phyloP scores from a whole-genome alignment of 2,113 vertebrate species.

The Elephas maximus region DNA sequence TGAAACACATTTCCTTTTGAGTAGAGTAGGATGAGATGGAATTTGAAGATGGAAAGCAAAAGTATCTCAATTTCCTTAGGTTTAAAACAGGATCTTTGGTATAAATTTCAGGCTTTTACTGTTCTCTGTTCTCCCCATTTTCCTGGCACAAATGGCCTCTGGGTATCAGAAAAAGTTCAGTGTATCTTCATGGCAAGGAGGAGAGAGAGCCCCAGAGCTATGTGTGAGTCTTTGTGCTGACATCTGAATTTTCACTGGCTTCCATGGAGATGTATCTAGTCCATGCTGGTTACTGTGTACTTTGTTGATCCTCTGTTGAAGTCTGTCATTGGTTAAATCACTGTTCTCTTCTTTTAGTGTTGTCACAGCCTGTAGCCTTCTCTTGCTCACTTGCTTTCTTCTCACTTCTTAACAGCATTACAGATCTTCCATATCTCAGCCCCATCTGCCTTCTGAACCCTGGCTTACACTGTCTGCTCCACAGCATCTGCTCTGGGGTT shows the following conservation, averaged over 20 bases:
- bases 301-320: background rate
- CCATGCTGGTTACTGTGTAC: background rate
- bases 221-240: background rate
- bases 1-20: background rate
- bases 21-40: background rate
- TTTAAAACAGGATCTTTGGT: constrained; percentile 36
- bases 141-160: background rate
- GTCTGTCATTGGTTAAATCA: background rate
- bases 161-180: background rate
- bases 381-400: constrained; percentile 52
- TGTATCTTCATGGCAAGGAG: background rate
- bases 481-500: background rate
- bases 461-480: background rate
- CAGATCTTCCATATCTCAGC: background rate
- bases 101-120: background rate
- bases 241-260: background rate
- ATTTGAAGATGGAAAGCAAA: constrained; percentile 49
- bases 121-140: background rate
- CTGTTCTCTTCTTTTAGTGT: background rate
- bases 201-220: background rate
- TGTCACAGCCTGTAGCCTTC: background rate
- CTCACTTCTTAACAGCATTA: constrained; percentile 60
- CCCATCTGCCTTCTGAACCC: background rate
- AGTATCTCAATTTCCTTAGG: background rate
- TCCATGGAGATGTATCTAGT: background rate